Percentiles rank a stretch among this genome's conserved stretches.
Evolutionary conservation across 2,113 vertebrate species (phyloP).

Genomic region (Diphyllodes magnificus): DNA sequence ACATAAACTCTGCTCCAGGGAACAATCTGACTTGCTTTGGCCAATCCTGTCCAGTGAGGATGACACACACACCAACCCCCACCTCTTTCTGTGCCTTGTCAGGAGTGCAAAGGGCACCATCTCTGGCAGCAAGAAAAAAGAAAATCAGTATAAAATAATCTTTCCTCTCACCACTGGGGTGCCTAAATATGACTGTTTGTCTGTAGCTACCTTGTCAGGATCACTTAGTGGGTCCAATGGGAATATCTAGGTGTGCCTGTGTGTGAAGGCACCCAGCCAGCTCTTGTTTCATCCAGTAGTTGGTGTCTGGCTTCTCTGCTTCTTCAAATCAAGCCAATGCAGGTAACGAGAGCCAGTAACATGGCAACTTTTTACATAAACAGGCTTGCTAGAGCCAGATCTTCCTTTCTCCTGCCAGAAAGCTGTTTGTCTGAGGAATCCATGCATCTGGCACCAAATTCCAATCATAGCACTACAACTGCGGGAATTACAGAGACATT

Average conservation of each 20-base stretch:
- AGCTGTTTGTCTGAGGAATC: constrained; percentile 48
- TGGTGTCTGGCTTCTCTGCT: background rate
- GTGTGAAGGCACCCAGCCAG: background rate
- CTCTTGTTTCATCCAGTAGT: background rate
- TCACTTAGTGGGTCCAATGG: background rate
- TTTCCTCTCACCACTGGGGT: background rate
- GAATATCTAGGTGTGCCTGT: background rate
- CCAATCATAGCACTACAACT: constrained; percentile 20
- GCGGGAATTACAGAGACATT: constrained; percentile 11
- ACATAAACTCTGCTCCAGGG: background rate
- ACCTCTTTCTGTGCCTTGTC: background rate
- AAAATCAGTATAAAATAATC: background rate
- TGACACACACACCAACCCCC: accelerated
- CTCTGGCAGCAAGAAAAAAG: background rate
- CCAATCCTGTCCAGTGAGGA: background rate
- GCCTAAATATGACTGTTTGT: background rate
- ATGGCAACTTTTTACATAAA: background rate
- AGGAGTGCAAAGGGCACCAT: background rate
- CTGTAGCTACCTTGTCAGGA: background rate
- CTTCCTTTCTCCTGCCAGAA: constrained; percentile 42
- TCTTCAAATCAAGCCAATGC: background rate
- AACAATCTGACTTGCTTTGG: background rate
- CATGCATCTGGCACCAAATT: constrained; percentile 58
- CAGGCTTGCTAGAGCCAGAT: constrained; percentile 5
- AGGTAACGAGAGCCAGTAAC: constrained; percentile 26